Evolutionary conservation across 1,140 invertebrate genomes (phyloP).

Genomic region (Aphidius ervi): DNA sequence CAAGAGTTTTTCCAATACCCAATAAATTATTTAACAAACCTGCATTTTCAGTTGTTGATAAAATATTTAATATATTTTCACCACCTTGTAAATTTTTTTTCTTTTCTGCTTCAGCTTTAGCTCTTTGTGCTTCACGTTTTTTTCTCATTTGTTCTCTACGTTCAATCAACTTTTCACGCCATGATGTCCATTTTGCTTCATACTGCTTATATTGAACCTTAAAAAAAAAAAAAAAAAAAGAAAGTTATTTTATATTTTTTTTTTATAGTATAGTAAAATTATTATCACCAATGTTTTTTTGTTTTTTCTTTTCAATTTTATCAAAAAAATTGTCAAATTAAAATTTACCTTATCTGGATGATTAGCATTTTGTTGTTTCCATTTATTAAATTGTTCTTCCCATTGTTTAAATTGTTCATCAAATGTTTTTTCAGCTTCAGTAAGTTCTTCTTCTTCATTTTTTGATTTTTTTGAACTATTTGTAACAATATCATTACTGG

Average conservation of each 20-base stretch:
- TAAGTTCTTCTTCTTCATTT: conserved; percentile 51
- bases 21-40: conserved; percentile 48
- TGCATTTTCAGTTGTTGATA: conserved; percentile 50
- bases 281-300: background rate
- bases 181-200: conserved; percentile 77
- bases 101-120: conserved; percentile 37
- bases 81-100: conserved; percentile 44
- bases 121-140: conserved; percentile 56
- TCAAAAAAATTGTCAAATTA: conserved; percentile 2
- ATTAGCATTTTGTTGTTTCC: conserved; percentile 78
- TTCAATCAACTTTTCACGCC: conserved; percentile 70
- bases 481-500: conserved; percentile 29
- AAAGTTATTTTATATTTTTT: background rate
- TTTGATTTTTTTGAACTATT: conserved; percentile 47
- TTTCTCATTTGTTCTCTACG: conserved; percentile 74
- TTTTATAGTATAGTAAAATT: too few species aligned
- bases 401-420: conserved; percentile 78
- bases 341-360: conserved; percentile 72
- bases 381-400: conserved; percentile 80
- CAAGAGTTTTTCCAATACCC: conserved; percentile 49
- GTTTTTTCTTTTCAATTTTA: background rate
- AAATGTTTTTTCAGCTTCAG: conserved; percentile 73
- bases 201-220: conserved; percentile 72
- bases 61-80: conserved; percentile 49
- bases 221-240: conserved; percentile 23